Conservation (phyloP, 30 jellyfish, hydroid and myxozoan genomes). For the Aurelia sp. region DNA sequence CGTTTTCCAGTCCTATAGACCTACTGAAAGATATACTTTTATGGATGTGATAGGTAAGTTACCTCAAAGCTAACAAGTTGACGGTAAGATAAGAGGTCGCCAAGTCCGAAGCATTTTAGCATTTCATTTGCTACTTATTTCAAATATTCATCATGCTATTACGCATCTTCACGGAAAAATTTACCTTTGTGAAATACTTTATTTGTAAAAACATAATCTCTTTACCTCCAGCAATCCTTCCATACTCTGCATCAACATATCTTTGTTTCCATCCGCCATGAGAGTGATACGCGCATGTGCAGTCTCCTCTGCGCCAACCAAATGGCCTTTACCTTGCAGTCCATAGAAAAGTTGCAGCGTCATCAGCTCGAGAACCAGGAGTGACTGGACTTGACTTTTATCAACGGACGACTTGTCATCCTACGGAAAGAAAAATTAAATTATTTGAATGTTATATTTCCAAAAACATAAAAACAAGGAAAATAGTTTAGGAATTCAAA, state of each 20-base stretch:
- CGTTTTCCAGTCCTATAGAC: no score
- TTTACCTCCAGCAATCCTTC: slow-evolving; percentile 96
- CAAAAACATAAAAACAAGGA: neutral
- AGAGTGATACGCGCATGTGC: slow-evolving; percentile 69
- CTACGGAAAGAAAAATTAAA: neutral
- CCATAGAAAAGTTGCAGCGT: slow-evolving; percentile 94
- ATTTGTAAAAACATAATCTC: no score
- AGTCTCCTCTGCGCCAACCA: slow-evolving; percentile 66
- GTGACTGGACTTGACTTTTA: slow-evolving; percentile 87
- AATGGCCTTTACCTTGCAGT: slow-evolving; percentile 76
- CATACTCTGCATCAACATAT: slow-evolving; percentile 92
- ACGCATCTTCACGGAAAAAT: no score
- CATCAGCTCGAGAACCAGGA: slow-evolving; percentile 95
- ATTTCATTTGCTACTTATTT: no score
- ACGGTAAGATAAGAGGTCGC: no score
- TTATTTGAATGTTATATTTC: neutral
- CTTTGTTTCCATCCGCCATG: slow-evolving; percentile 65
- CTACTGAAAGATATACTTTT: no score
- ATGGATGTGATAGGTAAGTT: no score
- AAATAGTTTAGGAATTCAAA: no score
- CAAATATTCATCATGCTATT: no score
- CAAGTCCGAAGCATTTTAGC: no score
- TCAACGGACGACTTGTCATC: slow-evolving; percentile 49
- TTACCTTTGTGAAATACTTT: no score
- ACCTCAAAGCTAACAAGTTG: no score